phyloP scores from a whole-genome alignment of 2,113 vertebrate species.

The Podarcis raffonei region DNA sequence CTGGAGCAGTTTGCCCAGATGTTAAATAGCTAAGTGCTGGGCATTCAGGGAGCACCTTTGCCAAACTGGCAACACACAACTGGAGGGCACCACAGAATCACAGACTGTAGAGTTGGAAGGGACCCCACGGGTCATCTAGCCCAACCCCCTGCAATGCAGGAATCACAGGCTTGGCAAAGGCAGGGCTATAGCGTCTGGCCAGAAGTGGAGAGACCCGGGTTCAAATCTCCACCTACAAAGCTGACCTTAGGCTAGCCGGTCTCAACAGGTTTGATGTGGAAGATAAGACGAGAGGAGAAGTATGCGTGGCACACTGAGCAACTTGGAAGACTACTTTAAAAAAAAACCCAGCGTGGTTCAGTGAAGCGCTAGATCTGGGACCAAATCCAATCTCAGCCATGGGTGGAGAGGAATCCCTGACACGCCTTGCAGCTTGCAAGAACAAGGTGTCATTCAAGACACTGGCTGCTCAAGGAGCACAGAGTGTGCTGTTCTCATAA shows the following conservation, averaged over 20 bases:
- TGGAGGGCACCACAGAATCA: neutral
- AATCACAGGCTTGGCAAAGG: neutral
- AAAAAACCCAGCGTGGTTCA: neutral
- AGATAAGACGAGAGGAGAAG: neutral
- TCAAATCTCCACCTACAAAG: neutral
- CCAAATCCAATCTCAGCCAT: neutral
- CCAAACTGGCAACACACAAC: neutral
- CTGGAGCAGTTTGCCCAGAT: neutral
- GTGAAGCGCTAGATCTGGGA: neutral
- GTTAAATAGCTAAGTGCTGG: neutral
- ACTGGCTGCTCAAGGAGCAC: neutral
- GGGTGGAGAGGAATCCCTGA: no score
- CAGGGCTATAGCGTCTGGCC: neutral
- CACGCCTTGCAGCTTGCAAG: neutral
- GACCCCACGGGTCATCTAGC: no score
- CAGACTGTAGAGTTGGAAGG: no score
- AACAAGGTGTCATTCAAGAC: neutral
- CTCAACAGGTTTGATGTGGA: neutral
- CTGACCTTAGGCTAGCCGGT: neutral
- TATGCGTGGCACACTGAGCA: neutral
- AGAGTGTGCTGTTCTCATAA: neutral
- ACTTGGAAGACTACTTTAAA: neutral
- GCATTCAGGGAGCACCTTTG: neutral
- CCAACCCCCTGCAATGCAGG: no score
- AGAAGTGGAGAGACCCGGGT: neutral